Base-by-base conservation (phyloP, 2,113 vertebrate genomes). In the Lonchura striata region DNA sequence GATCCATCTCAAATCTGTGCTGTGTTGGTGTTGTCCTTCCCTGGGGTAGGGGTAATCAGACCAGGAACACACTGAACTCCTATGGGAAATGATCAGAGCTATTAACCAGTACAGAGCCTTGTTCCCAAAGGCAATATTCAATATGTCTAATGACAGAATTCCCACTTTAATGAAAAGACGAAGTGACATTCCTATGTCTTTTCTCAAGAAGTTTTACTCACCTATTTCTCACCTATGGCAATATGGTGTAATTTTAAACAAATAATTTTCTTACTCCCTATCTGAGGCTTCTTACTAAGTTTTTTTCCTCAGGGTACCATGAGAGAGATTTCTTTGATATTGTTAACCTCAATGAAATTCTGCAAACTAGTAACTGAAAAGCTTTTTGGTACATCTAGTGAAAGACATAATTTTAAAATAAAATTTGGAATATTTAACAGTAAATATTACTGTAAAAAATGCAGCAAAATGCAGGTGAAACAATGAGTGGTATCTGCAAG, bases 1-100 rank as follows among this genome's bases (percentile, higher is more conserved):
- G 0, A 4, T 21, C 0, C 1, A 23, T 30, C 42, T 44, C n/a
- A 23, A 4, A 37, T 30, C 46, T 30, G 35, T 1, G 3, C 33
- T 46, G 9, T 3, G 0, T 2, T 30, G 74, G 25, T 10, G 0
- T 30, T 3, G 0, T 56, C 60, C 30, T 74, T 27, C 31, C 50
- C 64, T 8, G 23, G 12, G 30, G 25, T 59, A 23, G 39, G 25
- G n/a, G 20, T 1, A 4, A 19, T 31, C 24, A 60, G n/a, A 27
- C 7, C 69, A 61, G 56, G 35, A 60, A 10, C 9, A 46, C 46
- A 2, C 14, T 17, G 41, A 5, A 3, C 12, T 56, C 46, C 68
- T 35, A 24, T 24, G 52, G 47, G 71, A 61, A 63, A 44, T 0
- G 10, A 33, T 39, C 30, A 15, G 35, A 68, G 30, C 27, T 44